Evolutionary conservation across 1,140 invertebrate genomes (phyloP).

Genomic region (Ruditapes philippinarum): DNA sequence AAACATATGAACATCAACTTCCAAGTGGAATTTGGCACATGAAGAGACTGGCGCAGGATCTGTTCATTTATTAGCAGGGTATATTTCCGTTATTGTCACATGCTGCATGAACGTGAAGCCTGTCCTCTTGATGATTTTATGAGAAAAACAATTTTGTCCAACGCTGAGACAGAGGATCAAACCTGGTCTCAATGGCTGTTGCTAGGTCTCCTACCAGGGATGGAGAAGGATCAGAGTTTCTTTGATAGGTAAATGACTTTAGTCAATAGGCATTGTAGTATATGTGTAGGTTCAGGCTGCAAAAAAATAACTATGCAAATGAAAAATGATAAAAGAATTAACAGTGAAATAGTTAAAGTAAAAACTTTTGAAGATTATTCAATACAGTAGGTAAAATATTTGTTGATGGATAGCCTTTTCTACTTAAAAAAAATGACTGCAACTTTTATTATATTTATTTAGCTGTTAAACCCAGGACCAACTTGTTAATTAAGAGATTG

Average conservation of each 20-base stretch:
- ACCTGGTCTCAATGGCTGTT: conserved; percentile 96
- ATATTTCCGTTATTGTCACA: conserved; percentile 96
- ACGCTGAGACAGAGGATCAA: conserved; percentile 92
- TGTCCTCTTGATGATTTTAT: conserved; percentile 94
- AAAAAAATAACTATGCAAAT: too few relatives aligned
- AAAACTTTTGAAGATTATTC: too few relatives aligned
- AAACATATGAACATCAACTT: conserved; percentile 98
- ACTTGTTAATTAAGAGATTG: too few relatives aligned
- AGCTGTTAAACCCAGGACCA: too few relatives aligned
- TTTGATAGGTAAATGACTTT: conserved; percentile 92
- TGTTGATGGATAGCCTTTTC: too few relatives aligned
- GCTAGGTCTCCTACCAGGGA: conserved; percentile 94
- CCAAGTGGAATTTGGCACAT: conserved; percentile 96
- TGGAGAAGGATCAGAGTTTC: conserved; percentile 97
- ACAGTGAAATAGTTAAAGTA: too few relatives aligned
- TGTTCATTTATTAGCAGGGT: conserved; percentile 94
- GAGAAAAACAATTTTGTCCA: conserved; percentile 97
- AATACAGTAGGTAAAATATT: too few relatives aligned
- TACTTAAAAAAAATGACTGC: too few relatives aligned
- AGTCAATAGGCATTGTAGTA: too few relatives aligned
- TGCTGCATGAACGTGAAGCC: conserved; percentile 96
- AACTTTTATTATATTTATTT: too few relatives aligned
- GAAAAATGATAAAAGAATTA: too few relatives aligned
- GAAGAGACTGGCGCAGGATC: conserved; percentile 93
- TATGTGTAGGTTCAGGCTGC: too few relatives aligned